Evolutionary conservation across 2,888 invertebrate genomes (phyloP), one percentile per base, ranked within the genome.

Genomic region (Julus scanicus): DNA sequence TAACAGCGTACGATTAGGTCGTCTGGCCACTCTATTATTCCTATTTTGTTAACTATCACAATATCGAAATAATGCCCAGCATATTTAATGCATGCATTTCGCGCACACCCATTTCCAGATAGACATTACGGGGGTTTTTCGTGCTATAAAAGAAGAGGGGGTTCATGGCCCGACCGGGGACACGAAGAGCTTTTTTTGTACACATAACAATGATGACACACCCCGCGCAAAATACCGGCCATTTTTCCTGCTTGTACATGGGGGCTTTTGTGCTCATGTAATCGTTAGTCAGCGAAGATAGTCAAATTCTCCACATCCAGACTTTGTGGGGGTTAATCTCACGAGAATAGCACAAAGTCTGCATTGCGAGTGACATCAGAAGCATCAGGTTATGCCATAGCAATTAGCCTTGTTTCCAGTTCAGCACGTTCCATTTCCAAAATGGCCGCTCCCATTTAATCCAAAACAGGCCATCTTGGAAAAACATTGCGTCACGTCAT

Each of bases 1-100:
- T 63, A 63, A 63, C 63, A 63, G 63, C 63, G 63, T n/a, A 63
- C 63, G 63, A 63, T 63, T n/a, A 17, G 63, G 63, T n/a, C n/a
- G 63, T 63, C 63, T 63, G 63, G 63, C 63, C 63, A 63, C n/a
- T n/a, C 63, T 63, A 63, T 63, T 63, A 63, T 63, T 63, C 63
- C 63, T n/a, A 63, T 63, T 63, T 63, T 63, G n/a, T 63, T n/a
- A n/a, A 63, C 5, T n/a, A 63, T 63, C n/a, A 63, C 63, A 63
- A 63, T 63, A 63, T 63, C 63, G 63, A n/a, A 63, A 63, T 63
- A 63, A 63, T 63, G 63, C 17, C 63, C n/a, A n/a, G 63, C 63
- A 63, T 63, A 63, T 63, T 63, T 63, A 63, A 63, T 63, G 63
- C 15, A 63, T 44, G 6, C 6, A 5, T 8, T 44, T 17, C 63